Percentiles rank a stretch among this genome's conserved stretches.
Conservation (phyloP, 2,113 vertebrate genomes). For the Caretta caretta region DNA sequence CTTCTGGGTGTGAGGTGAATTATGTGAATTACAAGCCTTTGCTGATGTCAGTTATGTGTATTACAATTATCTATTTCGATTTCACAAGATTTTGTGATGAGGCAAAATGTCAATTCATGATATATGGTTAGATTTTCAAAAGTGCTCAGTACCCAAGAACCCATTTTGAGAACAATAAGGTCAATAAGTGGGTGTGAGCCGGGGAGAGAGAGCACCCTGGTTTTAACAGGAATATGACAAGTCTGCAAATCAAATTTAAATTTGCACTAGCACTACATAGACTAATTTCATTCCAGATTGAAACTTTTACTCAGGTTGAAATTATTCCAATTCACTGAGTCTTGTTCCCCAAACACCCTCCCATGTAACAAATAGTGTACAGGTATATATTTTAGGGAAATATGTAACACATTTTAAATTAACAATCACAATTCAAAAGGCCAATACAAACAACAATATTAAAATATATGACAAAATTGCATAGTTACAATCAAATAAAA, state of each 20-base stretch:
- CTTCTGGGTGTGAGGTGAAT: constrained; percentile 21
- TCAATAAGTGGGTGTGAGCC: background rate
- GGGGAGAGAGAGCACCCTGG: background rate
- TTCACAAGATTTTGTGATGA: background rate
- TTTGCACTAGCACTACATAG: background rate
- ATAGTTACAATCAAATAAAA: background rate
- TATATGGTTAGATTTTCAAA: background rate
- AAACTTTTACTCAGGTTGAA: background rate
- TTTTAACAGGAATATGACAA: background rate
- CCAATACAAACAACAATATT: background rate
- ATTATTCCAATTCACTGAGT: background rate
- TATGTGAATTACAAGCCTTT: constrained; percentile 30
- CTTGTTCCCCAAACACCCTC: background rate
- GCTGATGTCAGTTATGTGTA: constrained; percentile 14
- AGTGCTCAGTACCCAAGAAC: background rate
- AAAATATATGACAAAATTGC: background rate
- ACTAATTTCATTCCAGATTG: background rate
- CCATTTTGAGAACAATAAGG: background rate
- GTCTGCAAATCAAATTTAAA: background rate
- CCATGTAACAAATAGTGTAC: background rate
- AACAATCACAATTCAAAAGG: background rate
- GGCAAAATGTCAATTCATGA: background rate
- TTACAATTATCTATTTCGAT: constrained; percentile 14
- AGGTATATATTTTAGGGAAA: background rate
- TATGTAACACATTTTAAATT: background rate